Evolutionary conservation across 2,888 invertebrate genomes (phyloP).

Genomic region (Drosophila mayaguana): DNA sequence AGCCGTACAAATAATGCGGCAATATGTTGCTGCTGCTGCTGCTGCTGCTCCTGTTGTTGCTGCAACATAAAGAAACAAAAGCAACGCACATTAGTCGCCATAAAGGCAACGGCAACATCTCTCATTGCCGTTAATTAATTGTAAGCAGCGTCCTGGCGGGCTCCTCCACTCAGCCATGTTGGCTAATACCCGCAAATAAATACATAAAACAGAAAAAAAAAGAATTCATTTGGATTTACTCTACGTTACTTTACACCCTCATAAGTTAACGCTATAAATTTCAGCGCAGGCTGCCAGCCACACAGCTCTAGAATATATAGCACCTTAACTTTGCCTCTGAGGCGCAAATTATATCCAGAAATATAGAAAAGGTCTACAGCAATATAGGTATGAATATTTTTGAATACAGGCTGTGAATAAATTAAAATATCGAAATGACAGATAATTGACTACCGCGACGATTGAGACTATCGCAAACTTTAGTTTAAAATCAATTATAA

Average conservation of each 20-base stretch:
- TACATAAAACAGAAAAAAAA: constrained; percentile 6
- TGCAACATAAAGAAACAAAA: constrained; percentile 74
- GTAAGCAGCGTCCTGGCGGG: constrained; percentile 65
- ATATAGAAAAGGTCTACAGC: not conserved
- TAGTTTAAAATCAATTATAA: too few species aligned
- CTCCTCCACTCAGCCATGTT: constrained; percentile 39
- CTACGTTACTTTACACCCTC: constrained; percentile 23
- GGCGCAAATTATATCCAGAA: not conserved
- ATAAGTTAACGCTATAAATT: constrained; percentile 43
- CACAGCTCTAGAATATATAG: constrained; percentile 10
- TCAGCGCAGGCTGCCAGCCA: constrained; percentile 40
- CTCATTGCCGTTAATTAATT: constrained; percentile 79
- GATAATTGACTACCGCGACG: too few species aligned
- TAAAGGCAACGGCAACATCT: constrained; percentile 67
- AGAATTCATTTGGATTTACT: constrained; percentile 48
- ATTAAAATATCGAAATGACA: too few species aligned
- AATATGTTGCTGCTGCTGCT: constrained; percentile 53
- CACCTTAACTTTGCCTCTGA: not conserved
- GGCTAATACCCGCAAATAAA: constrained; percentile 19
- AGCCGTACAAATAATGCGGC: constrained; percentile 57
- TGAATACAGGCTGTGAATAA: not conserved
- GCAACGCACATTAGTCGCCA: constrained; percentile 69
- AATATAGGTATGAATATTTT: not conserved
- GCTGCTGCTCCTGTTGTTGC: constrained; percentile 21
- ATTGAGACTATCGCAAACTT: too few species aligned